phyloP scores from a whole-genome alignment of 2,888 invertebrate genomes.

The Lomographa bimaculata region DNA sequence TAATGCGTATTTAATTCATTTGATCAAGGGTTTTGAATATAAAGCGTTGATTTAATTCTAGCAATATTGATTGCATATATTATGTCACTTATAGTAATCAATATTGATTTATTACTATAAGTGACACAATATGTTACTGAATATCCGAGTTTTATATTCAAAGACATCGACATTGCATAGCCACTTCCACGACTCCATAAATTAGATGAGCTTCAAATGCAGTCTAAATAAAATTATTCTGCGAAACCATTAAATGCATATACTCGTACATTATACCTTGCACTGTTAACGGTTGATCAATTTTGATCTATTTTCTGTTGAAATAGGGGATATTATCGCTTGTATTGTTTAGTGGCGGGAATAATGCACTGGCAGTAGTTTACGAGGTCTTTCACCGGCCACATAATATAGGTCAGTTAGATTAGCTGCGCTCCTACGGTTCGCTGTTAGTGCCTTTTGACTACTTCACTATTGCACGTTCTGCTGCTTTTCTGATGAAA shows the following conservation, averaged over 20 bases:
- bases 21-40: no score
- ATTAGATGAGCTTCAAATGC: conserved; percentile 64
- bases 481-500: conserved; percentile 9
- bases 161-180: no score
- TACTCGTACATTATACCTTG: conserved; percentile 38
- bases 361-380: conserved; percentile 77
- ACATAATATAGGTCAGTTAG: conserved; percentile 80
- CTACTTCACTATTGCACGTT: conserved; percentile 19
- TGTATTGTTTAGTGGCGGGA: conserved; percentile 70
- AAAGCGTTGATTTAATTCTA: no score
- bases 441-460: conserved; percentile 32
- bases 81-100: no score
- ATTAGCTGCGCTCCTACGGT: conserved; percentile 67
- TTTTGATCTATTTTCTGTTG: conserved; percentile 48
- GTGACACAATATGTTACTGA: no score
- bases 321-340: conserved; percentile 58
- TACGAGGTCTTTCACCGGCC: conserved; percentile 82
- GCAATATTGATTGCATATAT: no score
- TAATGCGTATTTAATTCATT: no score
- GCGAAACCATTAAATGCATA: conserved; percentile 53
- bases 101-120: no score
- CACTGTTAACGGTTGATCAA: conserved; percentile 38
- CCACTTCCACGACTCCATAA: conserved; percentile 56
- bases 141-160: no score
- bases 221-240: conserved; percentile 69